These are phyloP conservation scores for Scrobipalpa atriplicella DNA, from an alignment of 2,888 invertebrate genomes.

Conservation along the genomic window DNA sequence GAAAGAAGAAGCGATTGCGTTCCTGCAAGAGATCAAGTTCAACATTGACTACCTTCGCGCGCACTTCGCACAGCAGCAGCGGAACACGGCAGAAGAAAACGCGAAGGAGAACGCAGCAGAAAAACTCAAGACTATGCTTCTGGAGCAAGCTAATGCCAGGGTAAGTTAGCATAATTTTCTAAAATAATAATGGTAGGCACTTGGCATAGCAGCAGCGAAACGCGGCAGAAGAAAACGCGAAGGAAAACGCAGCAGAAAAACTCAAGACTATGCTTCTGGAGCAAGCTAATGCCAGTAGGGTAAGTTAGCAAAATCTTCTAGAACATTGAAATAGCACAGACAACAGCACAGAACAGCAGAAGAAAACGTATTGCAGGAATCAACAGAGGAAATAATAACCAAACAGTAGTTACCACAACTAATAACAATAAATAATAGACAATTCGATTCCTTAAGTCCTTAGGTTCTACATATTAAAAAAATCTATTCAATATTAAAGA, in stretches of 20 bases:
- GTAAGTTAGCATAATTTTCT: slow-evolving; percentile 16
- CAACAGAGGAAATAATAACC: slow-evolving; percentile 58
- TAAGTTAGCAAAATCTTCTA: background rate
- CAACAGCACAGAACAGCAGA: background rate
- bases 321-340: background rate
- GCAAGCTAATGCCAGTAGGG: slow-evolving; percentile 53
- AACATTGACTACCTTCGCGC: slow-evolving; percentile 87
- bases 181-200: too few species aligned
- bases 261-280: slow-evolving; percentile 67
- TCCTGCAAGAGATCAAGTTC: slow-evolving; percentile 89
- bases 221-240: background rate
- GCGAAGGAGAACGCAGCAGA: slow-evolving; percentile 46
- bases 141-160: slow-evolving; percentile 63
- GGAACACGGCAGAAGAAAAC: slow-evolving; percentile 53
- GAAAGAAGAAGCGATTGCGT: slow-evolving; percentile 88
- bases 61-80: slow-evolving; percentile 82
- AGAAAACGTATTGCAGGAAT: background rate
- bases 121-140: slow-evolving; percentile 63
- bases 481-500: too few species aligned
- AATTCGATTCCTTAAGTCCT: too few species aligned
- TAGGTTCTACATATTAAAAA: too few species aligned
- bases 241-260: slow-evolving; percentile 59
- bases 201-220: background rate
- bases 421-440: too few species aligned
- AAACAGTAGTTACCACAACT: too few species aligned